Percentiles rank a stretch among this genome's conserved stretches.
Conservation (phyloP, 2,888 invertebrate species). For the Drosophila macrothrix region DNA sequence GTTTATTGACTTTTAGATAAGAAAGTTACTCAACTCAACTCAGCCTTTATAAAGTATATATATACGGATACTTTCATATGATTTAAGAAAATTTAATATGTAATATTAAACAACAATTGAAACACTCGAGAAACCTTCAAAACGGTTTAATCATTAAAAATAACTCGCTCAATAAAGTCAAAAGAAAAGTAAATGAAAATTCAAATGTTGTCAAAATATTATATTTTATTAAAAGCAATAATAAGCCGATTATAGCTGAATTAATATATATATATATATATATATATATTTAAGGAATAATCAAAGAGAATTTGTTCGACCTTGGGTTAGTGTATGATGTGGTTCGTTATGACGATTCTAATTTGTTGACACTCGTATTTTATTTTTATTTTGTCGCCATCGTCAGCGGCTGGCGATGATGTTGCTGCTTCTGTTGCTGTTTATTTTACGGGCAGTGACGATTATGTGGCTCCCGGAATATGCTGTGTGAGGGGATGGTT, state of each 20-base stretch:
- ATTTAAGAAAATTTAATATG: no score
- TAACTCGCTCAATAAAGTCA: no score
- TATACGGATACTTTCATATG: no score
- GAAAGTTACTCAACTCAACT: not conserved
- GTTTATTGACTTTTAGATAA: not conserved
- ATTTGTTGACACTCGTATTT: slow-evolving; percentile 47
- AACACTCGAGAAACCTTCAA: no score
- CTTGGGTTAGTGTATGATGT: slow-evolving; percentile 15
- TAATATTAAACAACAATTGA: no score
- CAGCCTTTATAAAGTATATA: not conserved
- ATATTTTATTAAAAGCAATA: not conserved
- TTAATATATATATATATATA: no score
- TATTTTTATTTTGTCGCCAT: slow-evolving; percentile 80
- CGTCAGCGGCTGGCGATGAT: slow-evolving; percentile 22
- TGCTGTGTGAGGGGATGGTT: not conserved
- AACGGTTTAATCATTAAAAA: no score
- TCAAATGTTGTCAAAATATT: not conserved
- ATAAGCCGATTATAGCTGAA: not conserved
- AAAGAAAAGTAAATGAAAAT: no score
- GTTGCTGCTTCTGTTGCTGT: slow-evolving; percentile 58
- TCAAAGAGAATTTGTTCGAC: not conserved
- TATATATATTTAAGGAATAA: no score
- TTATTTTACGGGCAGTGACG: slow-evolving; percentile 80
- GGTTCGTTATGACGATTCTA: not conserved
- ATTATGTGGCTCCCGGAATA: slow-evolving; percentile 62